Evolutionary conservation across 2,888 invertebrate genomes (phyloP), one percentile per base, ranked within the genome.

Genomic region (Nasonovia ribisnigri): DNA sequence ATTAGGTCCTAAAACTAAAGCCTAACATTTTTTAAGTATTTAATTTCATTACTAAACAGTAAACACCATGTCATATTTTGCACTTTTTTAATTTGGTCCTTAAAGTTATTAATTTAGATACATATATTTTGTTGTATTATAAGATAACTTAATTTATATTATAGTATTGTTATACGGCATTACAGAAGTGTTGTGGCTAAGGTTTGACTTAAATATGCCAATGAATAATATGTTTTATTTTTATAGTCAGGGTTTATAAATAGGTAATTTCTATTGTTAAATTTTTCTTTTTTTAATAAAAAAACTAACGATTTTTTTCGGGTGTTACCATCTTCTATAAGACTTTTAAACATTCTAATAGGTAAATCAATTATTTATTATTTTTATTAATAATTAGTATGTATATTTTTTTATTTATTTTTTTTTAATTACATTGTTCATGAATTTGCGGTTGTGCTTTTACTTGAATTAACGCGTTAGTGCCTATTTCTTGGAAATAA

Each of bases 261-360:
- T 93, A 90, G 42, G 48, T 60, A 84, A 60, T 84, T 90, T n/a
- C 77, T 88, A 46, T 92, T 90, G 90, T 93, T 93, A 84, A 84
- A 13, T 84, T 57, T 89, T 84, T 90, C 20, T 90, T 86, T 57
- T 77, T 89, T 89, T 57, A 57, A 26, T 36, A 51, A 86, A 84
- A 54, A 51, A 92, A 90, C 46, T 93, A 93, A 90, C 26, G 0
- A 90, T 54, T 57, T 89, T 57, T 89, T 57, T 92, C 10, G n/a
- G 93, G 90, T 90, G 93, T 93, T 93, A 93, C 93, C 93, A 93
- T 90, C 90, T 90, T 93, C 90, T 67, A 90, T 93, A 93, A 93
- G 93, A 93, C 93, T 93, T 93, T 90, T 93, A 60, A 93, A 93
- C 84, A 86, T 93, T 93, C 93, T 84, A 90, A 90, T 93, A 93